Conservation (phyloP, 2,113 vertebrate species). For the Lepus europaeus region DNA sequence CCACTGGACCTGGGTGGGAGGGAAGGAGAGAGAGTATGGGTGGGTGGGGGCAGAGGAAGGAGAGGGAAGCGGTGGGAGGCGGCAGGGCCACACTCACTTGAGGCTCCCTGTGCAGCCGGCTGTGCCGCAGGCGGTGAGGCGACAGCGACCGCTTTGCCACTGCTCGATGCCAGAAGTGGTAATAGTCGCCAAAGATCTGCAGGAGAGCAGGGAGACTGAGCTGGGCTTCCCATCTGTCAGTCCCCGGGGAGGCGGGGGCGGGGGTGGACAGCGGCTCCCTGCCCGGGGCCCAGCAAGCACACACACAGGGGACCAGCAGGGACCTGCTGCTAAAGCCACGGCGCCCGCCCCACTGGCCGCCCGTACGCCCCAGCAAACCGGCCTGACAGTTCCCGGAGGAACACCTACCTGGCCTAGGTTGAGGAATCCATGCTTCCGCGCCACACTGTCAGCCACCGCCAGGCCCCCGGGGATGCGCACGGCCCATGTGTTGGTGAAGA, state of each 20-base stretch:
- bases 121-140: slow-evolving; percentile 90
- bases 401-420: slow-evolving; percentile 88
- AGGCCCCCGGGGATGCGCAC: slow-evolving; percentile 92
- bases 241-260: neutral
- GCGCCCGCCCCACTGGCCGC: too few relatives aligned
- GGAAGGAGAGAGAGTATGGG: neutral
- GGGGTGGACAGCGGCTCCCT: neutral
- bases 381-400: neutral
- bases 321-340: neutral
- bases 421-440: slow-evolving; percentile 94
- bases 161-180: slow-evolving; percentile 93
- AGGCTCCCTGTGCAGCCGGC: slow-evolving; percentile 91
- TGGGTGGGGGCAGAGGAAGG: neutral
- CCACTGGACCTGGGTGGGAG: slow-evolving; percentile 92
- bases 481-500: slow-evolving; percentile 98
- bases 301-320: neutral
- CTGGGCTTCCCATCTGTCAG: slow-evolving; percentile 64
- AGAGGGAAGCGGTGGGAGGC: neutral
- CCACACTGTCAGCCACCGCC: slow-evolving; percentile 91
- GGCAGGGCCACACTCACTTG: slow-evolving; percentile 87
- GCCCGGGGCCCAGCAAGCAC: neutral
- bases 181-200: slow-evolving; percentile 96
- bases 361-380: neutral
- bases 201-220: slow-evolving; percentile 58
- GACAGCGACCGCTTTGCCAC: slow-evolving; percentile 95